phyloP scores from a whole-genome alignment of 2,797 vertebrate species.

The Chromis chromis region DNA sequence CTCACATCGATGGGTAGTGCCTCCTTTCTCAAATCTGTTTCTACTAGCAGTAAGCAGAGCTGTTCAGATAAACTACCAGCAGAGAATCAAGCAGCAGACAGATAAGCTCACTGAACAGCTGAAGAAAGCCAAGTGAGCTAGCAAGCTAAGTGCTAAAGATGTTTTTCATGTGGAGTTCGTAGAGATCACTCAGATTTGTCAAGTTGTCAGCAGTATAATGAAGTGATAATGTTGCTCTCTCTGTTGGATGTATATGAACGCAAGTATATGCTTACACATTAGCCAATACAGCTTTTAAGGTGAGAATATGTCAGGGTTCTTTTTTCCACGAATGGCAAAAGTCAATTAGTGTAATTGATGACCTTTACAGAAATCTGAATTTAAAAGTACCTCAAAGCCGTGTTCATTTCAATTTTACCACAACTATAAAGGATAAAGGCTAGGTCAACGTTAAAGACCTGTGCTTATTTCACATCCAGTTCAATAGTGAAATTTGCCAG shows the following conservation, averaged over 20 bases:
- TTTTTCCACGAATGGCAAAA: neutral
- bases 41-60: neutral
- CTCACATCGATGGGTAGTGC: no score
- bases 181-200: neutral
- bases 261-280: no score
- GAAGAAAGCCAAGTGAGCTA: neutral
- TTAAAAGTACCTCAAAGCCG: no score
- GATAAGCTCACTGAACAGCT: neutral
- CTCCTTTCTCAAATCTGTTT: slow-evolving; percentile 2
- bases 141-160: neutral
- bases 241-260: neutral
- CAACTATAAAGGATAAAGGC: no score
- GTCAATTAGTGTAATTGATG: neutral
- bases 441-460: no score
- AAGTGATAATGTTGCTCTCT: neutral
- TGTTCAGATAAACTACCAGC: neutral
- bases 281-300: no score
- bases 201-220: neutral
- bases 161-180: no score
- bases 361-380: no score
- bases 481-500: no score
- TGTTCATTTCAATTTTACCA: no score
- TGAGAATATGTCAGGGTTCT: neutral
- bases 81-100: neutral
- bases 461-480: no score